Conservation (phyloP, 2,797 vertebrate genomes). For the Schizopygopsis pylzovi region DNA sequence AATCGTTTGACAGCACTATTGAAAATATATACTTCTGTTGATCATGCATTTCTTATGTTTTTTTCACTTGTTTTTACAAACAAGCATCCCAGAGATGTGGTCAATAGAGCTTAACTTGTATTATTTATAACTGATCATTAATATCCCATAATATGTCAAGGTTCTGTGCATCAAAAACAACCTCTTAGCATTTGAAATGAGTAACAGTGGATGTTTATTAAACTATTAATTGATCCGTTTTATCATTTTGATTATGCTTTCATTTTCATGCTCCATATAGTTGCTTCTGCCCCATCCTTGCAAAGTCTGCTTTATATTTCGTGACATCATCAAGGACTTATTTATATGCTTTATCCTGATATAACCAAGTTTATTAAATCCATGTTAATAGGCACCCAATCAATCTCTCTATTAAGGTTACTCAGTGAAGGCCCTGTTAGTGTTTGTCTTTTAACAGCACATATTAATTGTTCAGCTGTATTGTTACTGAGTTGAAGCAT, state of each 20-base stretch:
- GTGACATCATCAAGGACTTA: not conserved
- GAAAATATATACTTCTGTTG: not conserved
- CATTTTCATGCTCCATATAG: not conserved
- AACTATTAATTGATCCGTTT: not conserved
- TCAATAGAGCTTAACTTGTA: not conserved
- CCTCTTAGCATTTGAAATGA: not conserved
- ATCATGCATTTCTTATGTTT: not conserved
- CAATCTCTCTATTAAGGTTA: conserved; percentile 3
- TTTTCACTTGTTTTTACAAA: not conserved
- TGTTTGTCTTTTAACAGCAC: not conserved
- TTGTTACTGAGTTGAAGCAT: not conserved
- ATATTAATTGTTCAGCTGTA: not conserved
- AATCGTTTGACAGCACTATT: no score
- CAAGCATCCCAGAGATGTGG: not conserved
- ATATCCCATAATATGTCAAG: not conserved
- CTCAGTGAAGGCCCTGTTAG: not conserved
- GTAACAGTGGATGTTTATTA: no score
- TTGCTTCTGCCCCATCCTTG: not conserved
- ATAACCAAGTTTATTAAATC: not conserved
- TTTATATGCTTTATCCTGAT: not conserved
- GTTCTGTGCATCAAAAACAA: not conserved
- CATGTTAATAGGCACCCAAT: conserved; percentile 1
- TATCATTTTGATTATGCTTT: not conserved
- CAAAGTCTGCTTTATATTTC: conserved; percentile 11
- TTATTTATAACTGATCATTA: not conserved